Percentiles rank a stretch among this genome's conserved stretches.
Conservation (phyloP, 2,888 invertebrate species). For the Macaria notata region DNA sequence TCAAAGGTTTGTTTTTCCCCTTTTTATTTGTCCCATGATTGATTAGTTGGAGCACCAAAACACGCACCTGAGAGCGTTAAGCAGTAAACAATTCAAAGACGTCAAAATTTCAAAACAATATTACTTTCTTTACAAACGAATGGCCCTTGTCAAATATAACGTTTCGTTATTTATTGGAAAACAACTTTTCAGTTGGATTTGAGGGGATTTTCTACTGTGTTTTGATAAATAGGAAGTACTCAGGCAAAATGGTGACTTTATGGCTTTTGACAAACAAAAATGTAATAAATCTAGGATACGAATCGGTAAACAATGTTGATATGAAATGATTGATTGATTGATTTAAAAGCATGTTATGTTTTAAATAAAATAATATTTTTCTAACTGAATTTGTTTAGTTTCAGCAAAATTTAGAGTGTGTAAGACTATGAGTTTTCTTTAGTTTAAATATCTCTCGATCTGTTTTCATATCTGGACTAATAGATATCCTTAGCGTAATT, state of each 20-base stretch:
- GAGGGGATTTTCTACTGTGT: constrained; percentile 17
- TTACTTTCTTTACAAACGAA: constrained; percentile 22
- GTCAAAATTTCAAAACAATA: constrained; percentile 31
- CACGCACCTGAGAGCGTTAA: constrained; percentile 27
- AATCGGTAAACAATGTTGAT: no score
- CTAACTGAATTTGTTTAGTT: no score
- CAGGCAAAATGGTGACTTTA: neutral
- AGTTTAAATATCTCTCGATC: no score
- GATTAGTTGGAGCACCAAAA: neutral
- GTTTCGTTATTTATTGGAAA: constrained; percentile 22
- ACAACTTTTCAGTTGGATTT: constrained; percentile 16
- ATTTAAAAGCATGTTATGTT: no score
- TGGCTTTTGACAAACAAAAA: no score
- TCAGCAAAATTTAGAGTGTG: no score
- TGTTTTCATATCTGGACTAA: no score
- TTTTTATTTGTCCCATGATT: neutral
- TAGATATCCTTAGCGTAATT: no score
- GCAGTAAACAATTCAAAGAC: constrained; percentile 31
- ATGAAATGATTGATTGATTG: no score
- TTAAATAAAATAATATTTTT: no score
- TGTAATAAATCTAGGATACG: no score
- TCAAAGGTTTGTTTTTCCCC: neutral
- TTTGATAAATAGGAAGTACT: constrained; percentile 3
- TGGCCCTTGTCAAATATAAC: constrained; percentile 21
- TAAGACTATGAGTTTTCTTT: no score